Base-by-base conservation (phyloP, 2,888 invertebrate genomes). In the Perithous albicinctus region DNA sequence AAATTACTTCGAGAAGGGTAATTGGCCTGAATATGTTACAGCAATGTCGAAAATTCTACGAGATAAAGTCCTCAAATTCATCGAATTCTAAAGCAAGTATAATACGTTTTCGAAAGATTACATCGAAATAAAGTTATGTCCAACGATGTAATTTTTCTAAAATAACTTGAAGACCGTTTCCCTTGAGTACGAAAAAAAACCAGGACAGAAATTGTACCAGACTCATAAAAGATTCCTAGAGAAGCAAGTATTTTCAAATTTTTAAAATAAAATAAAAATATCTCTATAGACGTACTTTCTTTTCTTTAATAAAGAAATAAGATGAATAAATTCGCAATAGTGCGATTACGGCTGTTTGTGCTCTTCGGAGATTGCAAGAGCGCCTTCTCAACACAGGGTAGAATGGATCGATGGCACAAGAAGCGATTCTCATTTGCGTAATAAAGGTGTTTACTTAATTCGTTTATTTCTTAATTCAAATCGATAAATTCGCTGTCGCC, bases 1-100 rank as follows among this genome's bases (percentile, higher is more conserved):
- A 0, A 97, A 97, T 0, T 18, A 12, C 7, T 15, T 46, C 38
- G 10, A 38, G 10, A 38, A 38, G 38, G 38, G 3, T 10, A 1
- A 7, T 38, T 12, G 38, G 38, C 38, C 38, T 4, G 29, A 29
- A 5, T 29, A 29, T 5, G 29, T 29, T 29, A 29, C 2, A 29
- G 5, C 29, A 5, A 29, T 2, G 29, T 4, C 29, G 5, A 5
- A 2, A 29, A 29, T 29, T 29, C 29, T 2, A 29, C 29, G 29
- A 29, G 29, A 29, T 29, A n/a, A n/a, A n/a, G n/a, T 29, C 29
- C 2, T 29, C 2, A 29, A 29, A 29, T 4, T 29, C 5, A n/a
- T n/a, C n/a, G n/a, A n/a, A n/a, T 29, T 5, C 29, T 5, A 4
- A 5, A 29, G 29, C 29, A 29, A 29, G 29, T 2, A 29, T 29